Base-by-base conservation (phyloP, 2,113 vertebrate species). In the Pyrgilauda ruficollis region DNA sequence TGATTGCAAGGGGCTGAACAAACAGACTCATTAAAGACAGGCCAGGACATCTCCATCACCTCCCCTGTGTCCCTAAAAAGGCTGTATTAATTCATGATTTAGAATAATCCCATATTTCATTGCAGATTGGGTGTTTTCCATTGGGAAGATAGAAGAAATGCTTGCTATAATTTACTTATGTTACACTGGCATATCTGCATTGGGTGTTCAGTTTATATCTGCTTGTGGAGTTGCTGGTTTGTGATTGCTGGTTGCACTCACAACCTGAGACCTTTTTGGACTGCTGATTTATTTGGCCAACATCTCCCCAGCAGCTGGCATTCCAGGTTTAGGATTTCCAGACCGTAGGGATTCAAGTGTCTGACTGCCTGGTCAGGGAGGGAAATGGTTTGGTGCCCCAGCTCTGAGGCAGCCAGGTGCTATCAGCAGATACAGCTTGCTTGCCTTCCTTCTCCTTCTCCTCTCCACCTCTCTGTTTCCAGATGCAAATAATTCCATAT, bases 401-500 rank as follows among this genome's bases (percentile, higher is more conserved):
- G 66, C 64, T 84, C 46, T 59, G 64, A 44, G 0, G 3, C n/a
- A 85, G 53, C 37, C 77, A 50, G 35, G n/a, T 5, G 2, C 11
- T 49, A 59, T 30, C 64, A 58, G 59, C 80, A 83, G 81, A 39
- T 49, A 22, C 13, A 66, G 68, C 56, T 84, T 35, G 16, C 43
- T 80, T 85, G 46, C 62, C 58, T 82, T 84, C 39, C 37, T 86
- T 13, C 28, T 84, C 11, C 43, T 72, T 21, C 53, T 82, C 59
- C 70, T 89, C 76, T n/a, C 59, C 55, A 46, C 21, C 53, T 77
- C 56, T 93, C 63, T 5, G 4, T 47, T 86, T 92, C 95, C 95
- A 89, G 84, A 87, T 78, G 83, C 93, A 87, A 89, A 70, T 6
- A 9, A 35, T 94, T 91, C 89, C 69, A 28, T 81, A 84, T 81